These are phyloP conservation scores for Dendronephthya gigantea DNA, from an alignment of 64 coral and sea anemone genomes.

Conservation along the genomic window DNA sequence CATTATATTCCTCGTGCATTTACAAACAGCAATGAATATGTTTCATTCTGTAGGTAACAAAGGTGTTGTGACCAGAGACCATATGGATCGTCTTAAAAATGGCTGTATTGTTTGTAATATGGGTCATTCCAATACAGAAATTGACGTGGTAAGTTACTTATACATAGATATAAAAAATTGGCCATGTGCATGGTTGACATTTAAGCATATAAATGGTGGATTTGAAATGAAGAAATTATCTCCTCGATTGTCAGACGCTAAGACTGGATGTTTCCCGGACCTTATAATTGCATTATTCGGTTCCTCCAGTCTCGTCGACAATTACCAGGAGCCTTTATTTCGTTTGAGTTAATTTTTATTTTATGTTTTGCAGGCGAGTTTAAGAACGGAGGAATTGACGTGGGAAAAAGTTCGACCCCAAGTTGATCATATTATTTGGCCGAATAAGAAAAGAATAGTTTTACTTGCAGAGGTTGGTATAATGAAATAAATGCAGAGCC, in stretches of 20 bases:
- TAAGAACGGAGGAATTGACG: conserved; percentile 89
- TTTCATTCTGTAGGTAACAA: conserved; percentile 62
- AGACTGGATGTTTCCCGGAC: neutral
- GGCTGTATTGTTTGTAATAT: conserved; percentile 99
- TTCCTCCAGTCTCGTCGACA: too few relatives aligned
- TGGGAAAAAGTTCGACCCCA: conserved; percentile 99
- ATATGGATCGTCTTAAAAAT: conserved; percentile 95
- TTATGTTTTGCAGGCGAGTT: conserved; percentile 48
- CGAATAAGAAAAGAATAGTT: conserved; percentile 95
- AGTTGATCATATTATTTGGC: conserved; percentile 99
- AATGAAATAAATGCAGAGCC: neutral
- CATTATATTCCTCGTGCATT: too few relatives aligned
- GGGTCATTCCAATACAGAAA: conserved; percentile 98
- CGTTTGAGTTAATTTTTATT: neutral
- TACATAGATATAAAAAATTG: neutral
- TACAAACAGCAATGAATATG: neutral
- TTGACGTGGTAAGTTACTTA: conserved; percentile 75
- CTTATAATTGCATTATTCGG: neutral
- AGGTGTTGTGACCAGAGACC: conserved; percentile 95
- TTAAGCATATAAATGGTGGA: too few relatives aligned
- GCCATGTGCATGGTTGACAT: neutral
- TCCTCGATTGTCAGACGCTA: too few relatives aligned
- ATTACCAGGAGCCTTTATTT: too few relatives aligned
- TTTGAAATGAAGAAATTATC: too few relatives aligned
- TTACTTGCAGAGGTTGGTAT: conserved; percentile 70